A percentile compares a stretch with the other conserved stretches of the same genome.
Conservation (phyloP, 2,888 invertebrate species). For the Nezara viridula region DNA sequence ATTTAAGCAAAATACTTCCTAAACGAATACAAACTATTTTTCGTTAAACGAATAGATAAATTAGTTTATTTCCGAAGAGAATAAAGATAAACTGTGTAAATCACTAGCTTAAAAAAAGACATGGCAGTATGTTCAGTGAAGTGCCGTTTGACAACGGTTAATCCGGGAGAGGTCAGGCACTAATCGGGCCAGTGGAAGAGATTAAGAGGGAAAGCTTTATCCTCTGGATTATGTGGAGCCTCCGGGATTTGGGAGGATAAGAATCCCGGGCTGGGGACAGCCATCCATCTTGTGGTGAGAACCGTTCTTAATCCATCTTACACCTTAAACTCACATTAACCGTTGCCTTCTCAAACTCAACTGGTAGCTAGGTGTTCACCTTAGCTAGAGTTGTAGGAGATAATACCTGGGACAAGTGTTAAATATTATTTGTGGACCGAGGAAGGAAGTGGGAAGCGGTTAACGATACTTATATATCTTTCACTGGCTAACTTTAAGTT, state of each 20-base stretch:
- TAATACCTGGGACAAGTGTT: no score
- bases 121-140: neutral
- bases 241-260: conserved; percentile 23
- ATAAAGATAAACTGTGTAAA: neutral
- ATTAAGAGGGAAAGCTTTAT: conserved; percentile 19
- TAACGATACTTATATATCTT: no score
- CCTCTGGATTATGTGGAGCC: conserved; percentile 22
- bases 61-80: neutral
- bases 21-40: no score
- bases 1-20: no score
- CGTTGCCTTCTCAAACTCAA: neutral
- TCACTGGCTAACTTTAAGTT: no score
- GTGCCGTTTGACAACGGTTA: conserved; percentile 43
- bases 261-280: conserved; percentile 41
- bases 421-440: neutral
- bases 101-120: neutral
- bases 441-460: neutral
- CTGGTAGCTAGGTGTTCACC: neutral
- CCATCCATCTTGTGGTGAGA: conserved; percentile 44
- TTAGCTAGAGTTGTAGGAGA: neutral
- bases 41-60: neutral
- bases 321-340: conserved; percentile 40
- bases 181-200: conserved; percentile 43
- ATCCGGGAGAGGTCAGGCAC: conserved; percentile 21
- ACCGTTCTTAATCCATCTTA: conserved; percentile 39